Evolutionary conservation across 2,888 invertebrate species (phyloP), one percentile per base, ranked within the genome.

Genomic region (Pristionchus entomophagus): DNA sequence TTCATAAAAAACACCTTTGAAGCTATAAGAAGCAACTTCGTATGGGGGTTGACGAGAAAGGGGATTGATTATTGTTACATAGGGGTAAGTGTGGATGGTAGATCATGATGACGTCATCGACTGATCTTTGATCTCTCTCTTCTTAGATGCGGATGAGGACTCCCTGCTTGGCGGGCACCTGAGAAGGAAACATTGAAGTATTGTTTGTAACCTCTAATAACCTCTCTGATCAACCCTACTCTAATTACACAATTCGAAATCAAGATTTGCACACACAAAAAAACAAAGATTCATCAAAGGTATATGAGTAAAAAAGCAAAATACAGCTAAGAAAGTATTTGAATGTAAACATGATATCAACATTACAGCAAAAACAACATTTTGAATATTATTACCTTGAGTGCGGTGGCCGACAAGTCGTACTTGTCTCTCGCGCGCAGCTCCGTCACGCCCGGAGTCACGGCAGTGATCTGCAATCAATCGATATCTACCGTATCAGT

Each of bases 91-190:
- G 41, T 26, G 41, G 22, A 29, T 10, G 65, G 38, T 41, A 41
- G 73, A 45, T 73, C 41, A 73, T 32, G 41, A 41, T 45, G 45
- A 65, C 65, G 62, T 62, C 35, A 65, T 65, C 35, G 35, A 19
- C 62, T 29, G 29, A 69, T 41, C 73, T 73, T 73, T 45, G 73
- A 73, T 73, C 73, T n/a, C n/a, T n/a, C n/a, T n/a, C n/a, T 73
- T 45, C 82, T 87, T 86, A 89, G 62, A 90, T 83, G 53, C 89
- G 89, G 62, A 90, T 41, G 49, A 90, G 89, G 77, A 89, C 77
- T 10, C 88, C 90, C 73, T 89, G 89, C 65, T 90, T 89, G 35
- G 87, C 87, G 45, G 89, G 90, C 14, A 73, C 73, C 73, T 73
- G 6, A 38, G 45, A 56, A 22, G 12, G 56, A 73, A n/a, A 5